Conservation (phyloP, 2,797 vertebrate species). For the Staurois parvus region DNA sequence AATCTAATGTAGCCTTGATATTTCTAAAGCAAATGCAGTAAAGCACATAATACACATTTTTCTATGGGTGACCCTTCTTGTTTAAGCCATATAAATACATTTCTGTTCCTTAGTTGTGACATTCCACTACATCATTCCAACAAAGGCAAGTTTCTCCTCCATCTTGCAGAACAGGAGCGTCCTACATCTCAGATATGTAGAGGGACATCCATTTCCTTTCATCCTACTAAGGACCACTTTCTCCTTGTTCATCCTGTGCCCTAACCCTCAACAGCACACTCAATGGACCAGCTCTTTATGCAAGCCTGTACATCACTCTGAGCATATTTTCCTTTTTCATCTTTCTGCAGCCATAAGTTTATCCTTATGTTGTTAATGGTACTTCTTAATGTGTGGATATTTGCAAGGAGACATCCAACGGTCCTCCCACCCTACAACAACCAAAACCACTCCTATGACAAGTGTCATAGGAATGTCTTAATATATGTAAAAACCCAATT, state of each 20-base stretch:
- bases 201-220: neutral
- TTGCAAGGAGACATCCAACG: neutral
- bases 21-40: neutral
- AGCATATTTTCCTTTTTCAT: neutral
- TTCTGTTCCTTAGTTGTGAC: conserved; percentile 14
- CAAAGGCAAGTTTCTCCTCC: neutral
- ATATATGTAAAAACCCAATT: too few relatives aligned
- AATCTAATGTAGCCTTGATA: conserved; percentile 23
- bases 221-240: neutral
- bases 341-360: neutral
- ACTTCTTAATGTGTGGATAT: neutral
- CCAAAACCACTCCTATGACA: too few relatives aligned
- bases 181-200: neutral
- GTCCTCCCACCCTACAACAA: too few relatives aligned
- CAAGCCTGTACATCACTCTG: neutral
- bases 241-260: neutral
- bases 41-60: conserved; percentile 28
- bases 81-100: conserved; percentile 30
- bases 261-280: neutral
- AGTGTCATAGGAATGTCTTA: too few relatives aligned
- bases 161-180: conserved; percentile 21
- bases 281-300: conserved; percentile 7
- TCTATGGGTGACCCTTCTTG: conserved; percentile 35
- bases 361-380: conserved; percentile 1
- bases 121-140: neutral